phyloP scores from a whole-genome alignment of 2,113 vertebrate genomes.

The Carassius auratus region DNA sequence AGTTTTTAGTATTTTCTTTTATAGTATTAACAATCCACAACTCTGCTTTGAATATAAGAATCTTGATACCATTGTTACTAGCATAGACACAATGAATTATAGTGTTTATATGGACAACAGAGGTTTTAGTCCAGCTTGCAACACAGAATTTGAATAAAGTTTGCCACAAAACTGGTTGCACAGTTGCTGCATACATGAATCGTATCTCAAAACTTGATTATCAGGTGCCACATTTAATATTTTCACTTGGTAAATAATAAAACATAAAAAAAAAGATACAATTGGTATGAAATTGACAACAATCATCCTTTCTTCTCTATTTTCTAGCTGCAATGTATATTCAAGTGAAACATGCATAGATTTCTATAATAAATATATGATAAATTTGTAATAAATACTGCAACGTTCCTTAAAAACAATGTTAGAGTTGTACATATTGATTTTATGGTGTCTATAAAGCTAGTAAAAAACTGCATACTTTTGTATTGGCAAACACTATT shows the following conservation, averaged over 20 bases:
- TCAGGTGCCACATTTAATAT: neutral
- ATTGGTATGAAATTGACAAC: no score
- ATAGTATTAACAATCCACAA: neutral
- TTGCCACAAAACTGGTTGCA: neutral
- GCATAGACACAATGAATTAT: neutral
- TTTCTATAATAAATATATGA: no score
- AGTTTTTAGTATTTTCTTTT: neutral
- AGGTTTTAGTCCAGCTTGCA: neutral
- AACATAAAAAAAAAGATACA: no score
- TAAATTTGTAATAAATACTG: no score
- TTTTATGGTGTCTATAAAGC: neutral
- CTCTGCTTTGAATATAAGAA: neutral
- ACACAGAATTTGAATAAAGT: neutral
- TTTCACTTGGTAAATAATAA: no score
- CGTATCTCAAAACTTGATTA: neutral
- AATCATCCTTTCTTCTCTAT: no score
- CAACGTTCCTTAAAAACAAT: no score
- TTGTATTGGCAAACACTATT: neutral
- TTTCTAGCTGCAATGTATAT: no score
- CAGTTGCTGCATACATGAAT: neutral
- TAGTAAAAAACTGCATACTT: neutral
- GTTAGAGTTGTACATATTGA: neutral
- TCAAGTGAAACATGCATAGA: no score
- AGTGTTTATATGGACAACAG: neutral
- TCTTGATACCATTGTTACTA: neutral